Evolutionary conservation across 2,113 vertebrate species (phyloP), one percentile per base, ranked within the genome.

Genomic region (Rhinoderma darwinii): DNA sequence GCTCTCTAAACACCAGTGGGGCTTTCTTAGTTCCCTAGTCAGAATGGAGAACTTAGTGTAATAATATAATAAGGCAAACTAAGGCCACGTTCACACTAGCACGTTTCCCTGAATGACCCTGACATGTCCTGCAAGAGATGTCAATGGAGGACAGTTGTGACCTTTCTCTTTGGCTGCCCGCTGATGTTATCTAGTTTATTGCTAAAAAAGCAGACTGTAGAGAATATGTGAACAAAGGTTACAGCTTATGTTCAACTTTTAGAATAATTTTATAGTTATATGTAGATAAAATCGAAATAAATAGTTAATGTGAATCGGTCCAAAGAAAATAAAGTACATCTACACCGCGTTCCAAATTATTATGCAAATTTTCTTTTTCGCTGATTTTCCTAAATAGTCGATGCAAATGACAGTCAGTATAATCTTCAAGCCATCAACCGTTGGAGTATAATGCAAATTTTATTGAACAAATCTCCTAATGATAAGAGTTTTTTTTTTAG

Each of bases 1-100:
- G 78, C 63, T 61, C 20, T 81, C 68, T 25, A 72, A 72, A 72
- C 68, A 41, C 61, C 68, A 72, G 8, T 72, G 18, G 35, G 68
- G 9, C 68, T 41, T 72, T 72, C 32, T 72, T 25, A 41, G 20
- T 25, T 72, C 68, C 68, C 18, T 25, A 20, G 68, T 72, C 10
- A 8, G 68, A 20, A 72, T 72, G 20, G 18, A 72, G 35, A 72
- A 41, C 18, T 20, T 20, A 41, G 15, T 25, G 20, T 72, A 41
- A 22, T 41, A 18, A 25, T 25, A 72, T 39, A 41, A 72, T 41
- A 41, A 72, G 30, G 9, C 30, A 17, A 66, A 66, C 14, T 32
- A 41, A 72, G 35, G 20, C 37, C 41, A 25, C 18, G 35, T 72
- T 72, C 68, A 72, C 68, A 72, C 20, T 72, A 12, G 35, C 25